These are phyloP conservation scores for Tetramorium simillimum DNA, from an alignment of 1,140 invertebrate species.

Conservation along the genomic window DNA sequence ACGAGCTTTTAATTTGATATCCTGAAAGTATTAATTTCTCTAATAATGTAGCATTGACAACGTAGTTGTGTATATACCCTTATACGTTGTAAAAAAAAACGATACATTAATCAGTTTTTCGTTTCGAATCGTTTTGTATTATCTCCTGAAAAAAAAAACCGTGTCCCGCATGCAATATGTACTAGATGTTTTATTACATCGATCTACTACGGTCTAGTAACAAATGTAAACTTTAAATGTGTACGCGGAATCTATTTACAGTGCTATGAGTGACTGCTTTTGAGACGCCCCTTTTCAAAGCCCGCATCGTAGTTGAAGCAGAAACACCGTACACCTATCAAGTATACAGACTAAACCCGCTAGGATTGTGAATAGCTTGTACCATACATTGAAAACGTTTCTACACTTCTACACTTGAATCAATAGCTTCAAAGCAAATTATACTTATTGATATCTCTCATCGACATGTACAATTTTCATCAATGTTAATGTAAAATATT, in stretches of 20 bases:
- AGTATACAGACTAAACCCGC: neutral
- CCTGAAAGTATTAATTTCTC: neutral
- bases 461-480: neutral
- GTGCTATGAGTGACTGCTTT: slow-evolving; percentile 18
- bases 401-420: neutral
- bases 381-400: neutral
- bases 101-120: neutral
- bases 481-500: neutral
- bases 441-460: neutral
- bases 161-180: neutral
- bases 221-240: slow-evolving; percentile 32
- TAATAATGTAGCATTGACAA: neutral
- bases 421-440: neutral
- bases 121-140: neutral
- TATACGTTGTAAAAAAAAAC: neutral
- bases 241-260: slow-evolving; percentile 12
- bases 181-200: neutral
- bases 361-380: slow-evolving; percentile 16
- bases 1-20: neutral
- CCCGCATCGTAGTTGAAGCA: neutral
- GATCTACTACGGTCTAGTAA: neutral
- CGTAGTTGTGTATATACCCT: neutral
- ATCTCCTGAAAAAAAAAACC: neutral
- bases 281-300: slow-evolving; percentile 12
- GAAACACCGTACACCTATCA: neutral